These are phyloP conservation scores for Noctua fimbriata DNA, from an alignment of 2,888 invertebrate genomes.

Conservation along the genomic window DNA sequence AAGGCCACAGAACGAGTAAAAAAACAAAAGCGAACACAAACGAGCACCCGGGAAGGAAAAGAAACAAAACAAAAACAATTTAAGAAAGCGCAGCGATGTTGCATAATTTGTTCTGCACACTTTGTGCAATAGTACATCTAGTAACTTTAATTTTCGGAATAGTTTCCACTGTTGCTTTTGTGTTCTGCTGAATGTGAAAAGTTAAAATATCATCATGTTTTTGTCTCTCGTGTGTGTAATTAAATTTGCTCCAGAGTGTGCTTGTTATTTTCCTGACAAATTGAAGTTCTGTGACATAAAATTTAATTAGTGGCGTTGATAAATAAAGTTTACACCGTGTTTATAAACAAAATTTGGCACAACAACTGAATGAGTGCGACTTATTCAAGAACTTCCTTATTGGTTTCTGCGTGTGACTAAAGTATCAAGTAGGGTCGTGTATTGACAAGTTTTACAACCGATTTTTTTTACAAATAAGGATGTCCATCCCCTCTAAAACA, in stretches of 20 bases:
- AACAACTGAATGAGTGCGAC: not conserved
- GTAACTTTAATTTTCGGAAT: conserved; percentile 56
- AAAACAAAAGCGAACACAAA: conserved; percentile 42
- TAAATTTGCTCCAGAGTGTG: conserved; percentile 29
- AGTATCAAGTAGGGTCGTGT: not conserved
- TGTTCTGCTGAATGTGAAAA: conserved; percentile 57
- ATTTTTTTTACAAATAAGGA: not conserved
- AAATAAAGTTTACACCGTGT: conserved; percentile 21
- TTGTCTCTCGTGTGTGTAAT: conserved; percentile 48
- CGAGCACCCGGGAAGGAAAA: conserved; percentile 36
- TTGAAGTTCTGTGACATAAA: conserved; percentile 38
- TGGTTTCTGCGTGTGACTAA: not conserved
- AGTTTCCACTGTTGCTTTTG: conserved; percentile 47
- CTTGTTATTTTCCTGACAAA: conserved; percentile 35
- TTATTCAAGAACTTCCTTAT: conserved; percentile 7
- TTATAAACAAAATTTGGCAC: conserved; percentile 1
- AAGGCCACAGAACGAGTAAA: conserved; percentile 37
- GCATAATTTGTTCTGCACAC: conserved; percentile 63
- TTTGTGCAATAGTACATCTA: conserved; percentile 54
- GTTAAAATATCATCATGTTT: conserved; percentile 50
- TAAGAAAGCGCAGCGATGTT: conserved; percentile 58
- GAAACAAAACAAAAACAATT: conserved; percentile 61
- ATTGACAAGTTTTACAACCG: not conserved
- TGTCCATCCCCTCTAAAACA: not conserved
- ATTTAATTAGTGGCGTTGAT: conserved; percentile 24